These are phyloP conservation scores for Theonella swinhoei DNA, from an alignment of 37 sponge, comb jelly and placozoan genomes.

Conservation along the genomic window DNA sequence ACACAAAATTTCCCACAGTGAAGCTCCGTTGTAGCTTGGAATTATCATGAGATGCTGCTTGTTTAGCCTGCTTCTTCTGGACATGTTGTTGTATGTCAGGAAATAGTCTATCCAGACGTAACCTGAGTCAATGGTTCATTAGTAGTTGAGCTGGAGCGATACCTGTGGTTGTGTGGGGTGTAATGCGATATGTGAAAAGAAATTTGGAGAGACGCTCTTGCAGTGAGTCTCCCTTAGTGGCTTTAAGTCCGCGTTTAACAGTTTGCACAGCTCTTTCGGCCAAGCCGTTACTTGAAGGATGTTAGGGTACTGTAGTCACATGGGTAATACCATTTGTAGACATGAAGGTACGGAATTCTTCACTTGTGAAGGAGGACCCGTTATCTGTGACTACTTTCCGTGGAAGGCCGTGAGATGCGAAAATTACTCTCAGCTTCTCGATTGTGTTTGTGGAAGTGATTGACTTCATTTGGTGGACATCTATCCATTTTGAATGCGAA, in stretches of 20 bases:
- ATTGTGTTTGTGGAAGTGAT: slow-evolving; percentile 12
- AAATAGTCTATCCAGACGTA: slow-evolving; percentile 1
- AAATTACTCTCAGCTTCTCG: slow-evolving; percentile 2
- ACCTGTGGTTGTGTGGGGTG: slow-evolving; percentile 21
- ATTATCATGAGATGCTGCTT: background rate
- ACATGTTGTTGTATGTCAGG: background rate
- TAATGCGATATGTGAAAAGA: slow-evolving; percentile 2
- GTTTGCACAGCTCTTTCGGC: slow-evolving; percentile 57
- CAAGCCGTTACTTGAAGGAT: slow-evolving; percentile 45
- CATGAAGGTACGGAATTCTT: slow-evolving; percentile 7
- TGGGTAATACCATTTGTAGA: slow-evolving; percentile 14
- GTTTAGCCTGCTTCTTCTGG: background rate
- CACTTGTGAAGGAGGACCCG: slow-evolving; percentile 16
- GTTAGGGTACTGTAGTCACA: slow-evolving; percentile 17
- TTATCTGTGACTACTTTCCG: slow-evolving; percentile 28
- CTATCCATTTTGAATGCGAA: too few species aligned
- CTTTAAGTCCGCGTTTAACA: slow-evolving; percentile 8
- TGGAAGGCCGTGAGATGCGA: slow-evolving; percentile 27
- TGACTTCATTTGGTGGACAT: slow-evolving; percentile 12
- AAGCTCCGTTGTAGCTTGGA: too few species aligned
- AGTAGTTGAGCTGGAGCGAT: slow-evolving; percentile 12
- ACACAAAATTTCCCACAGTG: too few species aligned
- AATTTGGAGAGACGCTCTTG: background rate
- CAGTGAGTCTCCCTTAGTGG: background rate
- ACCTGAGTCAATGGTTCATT: background rate